These are phyloP conservation scores for Malurus alboscapulatus DNA, from an alignment of 2,113 vertebrate genomes.

Conservation along the genomic window DNA sequence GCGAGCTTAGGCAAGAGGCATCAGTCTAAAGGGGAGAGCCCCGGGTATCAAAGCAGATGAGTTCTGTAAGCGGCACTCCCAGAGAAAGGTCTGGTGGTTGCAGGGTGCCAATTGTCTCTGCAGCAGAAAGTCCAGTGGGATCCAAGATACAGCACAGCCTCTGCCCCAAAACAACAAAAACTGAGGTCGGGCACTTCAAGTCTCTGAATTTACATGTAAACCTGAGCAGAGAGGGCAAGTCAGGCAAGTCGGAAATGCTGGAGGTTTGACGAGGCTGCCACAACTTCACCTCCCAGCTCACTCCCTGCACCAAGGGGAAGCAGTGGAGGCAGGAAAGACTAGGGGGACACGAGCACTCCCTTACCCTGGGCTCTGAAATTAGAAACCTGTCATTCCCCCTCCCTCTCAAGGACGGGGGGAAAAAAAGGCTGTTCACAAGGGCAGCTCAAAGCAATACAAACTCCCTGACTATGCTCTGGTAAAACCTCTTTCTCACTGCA, in stretches of 20 bases:
- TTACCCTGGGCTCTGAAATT: not conserved
- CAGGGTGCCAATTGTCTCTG: not conserved
- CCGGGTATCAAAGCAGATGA: rapidly evolving
- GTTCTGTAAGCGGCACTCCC: not conserved
- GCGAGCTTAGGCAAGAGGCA: not conserved
- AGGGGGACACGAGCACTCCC: rapidly evolving
- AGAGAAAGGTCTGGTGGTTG: not conserved
- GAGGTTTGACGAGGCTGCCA: not conserved
- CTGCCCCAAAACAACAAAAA: not conserved
- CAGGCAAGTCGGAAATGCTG: not conserved
- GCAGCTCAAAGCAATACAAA: not conserved
- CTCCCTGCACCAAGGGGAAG: not conserved
- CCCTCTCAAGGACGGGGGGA: not conserved
- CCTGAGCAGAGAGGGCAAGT: not conserved
- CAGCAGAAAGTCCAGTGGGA: not conserved
- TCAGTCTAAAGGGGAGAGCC: not conserved
- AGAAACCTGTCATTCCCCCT: not conserved
- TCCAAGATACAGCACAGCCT: not conserved
- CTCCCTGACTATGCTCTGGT: not conserved
- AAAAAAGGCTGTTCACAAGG: not conserved
- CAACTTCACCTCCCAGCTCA: not conserved
- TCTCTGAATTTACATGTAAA: not conserved
- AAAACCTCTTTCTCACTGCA: not conserved
- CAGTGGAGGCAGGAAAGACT: rapidly evolving
- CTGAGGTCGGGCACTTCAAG: rapidly evolving